These are phyloP conservation scores for Plemyria rubiginata DNA, from an alignment of 2,888 invertebrate genomes.

Conservation along the genomic window DNA sequence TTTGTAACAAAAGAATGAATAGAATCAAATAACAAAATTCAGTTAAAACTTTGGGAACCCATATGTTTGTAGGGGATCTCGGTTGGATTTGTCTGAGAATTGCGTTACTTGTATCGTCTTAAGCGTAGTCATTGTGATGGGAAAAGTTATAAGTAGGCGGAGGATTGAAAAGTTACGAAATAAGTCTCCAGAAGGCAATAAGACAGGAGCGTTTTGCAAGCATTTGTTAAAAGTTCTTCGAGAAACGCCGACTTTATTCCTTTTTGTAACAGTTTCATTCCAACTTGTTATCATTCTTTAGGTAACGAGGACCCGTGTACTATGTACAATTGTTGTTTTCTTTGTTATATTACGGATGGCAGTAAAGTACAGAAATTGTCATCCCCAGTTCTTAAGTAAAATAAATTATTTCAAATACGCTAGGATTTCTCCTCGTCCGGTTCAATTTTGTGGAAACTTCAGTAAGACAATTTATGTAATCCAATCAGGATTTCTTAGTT, in stretches of 20 bases:
- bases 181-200: conserved; percentile 65
- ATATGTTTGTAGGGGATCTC: conserved; percentile 52
- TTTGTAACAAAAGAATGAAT: conserved; percentile 23
- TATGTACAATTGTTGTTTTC: conserved; percentile 5
- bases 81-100: conserved; percentile 59
- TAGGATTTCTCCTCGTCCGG: conserved; percentile 45
- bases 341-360: conserved; percentile 29
- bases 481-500: conserved; percentile 43
- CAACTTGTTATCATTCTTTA: conserved; percentile 40
- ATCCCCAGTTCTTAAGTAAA: conserved; percentile 35
- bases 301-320: conserved; percentile 25
- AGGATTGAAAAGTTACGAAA: conserved; percentile 71
- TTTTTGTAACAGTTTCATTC: conserved; percentile 41
- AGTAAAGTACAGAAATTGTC: conserved; percentile 34
- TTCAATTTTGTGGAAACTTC: conserved; percentile 47
- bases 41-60: conserved; percentile 49
- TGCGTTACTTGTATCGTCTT: conserved; percentile 71
- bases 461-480: conserved; percentile 45
- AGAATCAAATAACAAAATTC: conserved; percentile 45
- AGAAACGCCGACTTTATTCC: conserved; percentile 50
- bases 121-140: conserved; percentile 71
- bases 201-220: conserved; percentile 63
- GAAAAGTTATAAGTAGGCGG: conserved; percentile 73
- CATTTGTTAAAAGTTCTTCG: conserved; percentile 65
- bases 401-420: conserved; percentile 45